A percentile compares a stretch with the other conserved stretches of the same genome.
phyloP scores from a whole-genome alignment of 1,140 invertebrate species.

The Aphis craccivora region DNA sequence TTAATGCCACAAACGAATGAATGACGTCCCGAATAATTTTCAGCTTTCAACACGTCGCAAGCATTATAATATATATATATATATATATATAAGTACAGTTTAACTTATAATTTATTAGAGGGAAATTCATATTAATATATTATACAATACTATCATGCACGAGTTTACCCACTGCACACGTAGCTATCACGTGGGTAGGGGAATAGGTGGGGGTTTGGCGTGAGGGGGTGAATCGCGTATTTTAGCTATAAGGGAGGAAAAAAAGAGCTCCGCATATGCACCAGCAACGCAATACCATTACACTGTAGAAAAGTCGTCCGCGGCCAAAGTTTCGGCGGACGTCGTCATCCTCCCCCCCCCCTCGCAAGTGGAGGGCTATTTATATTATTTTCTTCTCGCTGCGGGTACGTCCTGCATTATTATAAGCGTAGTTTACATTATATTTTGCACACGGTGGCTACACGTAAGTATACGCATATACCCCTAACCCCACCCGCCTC shows the following conservation, averaged over 20 bases:
- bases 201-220: not conserved
- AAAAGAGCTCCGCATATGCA: not conserved
- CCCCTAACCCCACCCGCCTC: not conserved
- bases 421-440: not conserved
- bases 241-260: not conserved
- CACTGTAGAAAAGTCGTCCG: no score
- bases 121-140: not conserved
- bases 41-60: constrained; percentile 6
- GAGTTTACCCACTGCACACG: not conserved
- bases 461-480: not conserved
- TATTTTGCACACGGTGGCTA: not conserved
- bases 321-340: not conserved
- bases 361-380: not conserved
- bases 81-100: not conserved
- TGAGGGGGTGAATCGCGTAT: not conserved
- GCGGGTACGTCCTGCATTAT: not conserved
- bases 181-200: not conserved
- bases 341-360: not conserved
- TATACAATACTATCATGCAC: not conserved
- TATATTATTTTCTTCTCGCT: not conserved
- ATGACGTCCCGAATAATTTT: not conserved
- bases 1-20: not conserved
- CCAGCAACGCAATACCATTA: not conserved
- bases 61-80: not conserved
- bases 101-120: not conserved